These are phyloP conservation scores for Agonopterix heracliana DNA, from an alignment of 2,888 invertebrate species.

Conservation along the genomic window DNA sequence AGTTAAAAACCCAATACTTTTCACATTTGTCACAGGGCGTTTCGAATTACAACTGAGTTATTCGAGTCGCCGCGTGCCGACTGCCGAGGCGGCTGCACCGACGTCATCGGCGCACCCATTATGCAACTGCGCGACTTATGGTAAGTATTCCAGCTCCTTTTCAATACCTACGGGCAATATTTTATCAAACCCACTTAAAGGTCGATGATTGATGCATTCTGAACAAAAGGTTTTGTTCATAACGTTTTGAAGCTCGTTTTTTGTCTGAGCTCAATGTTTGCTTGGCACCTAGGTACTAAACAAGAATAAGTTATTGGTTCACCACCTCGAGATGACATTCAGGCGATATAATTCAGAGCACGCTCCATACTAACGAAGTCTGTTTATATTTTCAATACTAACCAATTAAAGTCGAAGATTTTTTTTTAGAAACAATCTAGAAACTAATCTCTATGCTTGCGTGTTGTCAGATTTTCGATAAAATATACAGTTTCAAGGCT, in stretches of 20 bases:
- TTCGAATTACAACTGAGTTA: conserved; percentile 55
- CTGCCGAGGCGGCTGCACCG: conserved; percentile 30
- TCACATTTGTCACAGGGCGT: conserved; percentile 57
- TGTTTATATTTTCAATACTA: too few relatives aligned
- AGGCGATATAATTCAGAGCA: too few relatives aligned
- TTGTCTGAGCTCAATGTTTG: background rate
- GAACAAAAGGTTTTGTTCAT: conserved; percentile 7
- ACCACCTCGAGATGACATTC: too few relatives aligned
- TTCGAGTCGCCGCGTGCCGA: conserved; percentile 48
- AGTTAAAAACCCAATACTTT: conserved; percentile 49
- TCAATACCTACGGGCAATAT: conserved; percentile 23
- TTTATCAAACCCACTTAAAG: conserved; percentile 26
- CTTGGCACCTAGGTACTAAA: too few relatives aligned
- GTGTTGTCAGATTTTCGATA: too few relatives aligned
- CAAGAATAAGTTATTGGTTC: too few relatives aligned
- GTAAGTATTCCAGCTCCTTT: conserved; percentile 11
- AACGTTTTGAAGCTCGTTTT: background rate
- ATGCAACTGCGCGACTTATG: conserved; percentile 21
- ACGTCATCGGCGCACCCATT: conserved; percentile 36
- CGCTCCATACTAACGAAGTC: too few relatives aligned
- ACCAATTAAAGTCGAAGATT: too few relatives aligned
- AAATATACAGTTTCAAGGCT: too few relatives aligned
- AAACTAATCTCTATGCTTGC: too few relatives aligned
- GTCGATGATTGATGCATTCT: conserved; percentile 13
- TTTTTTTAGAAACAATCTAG: too few relatives aligned